These are phyloP conservation scores for Galeopsomyia nigrocyanea DNA, from an alignment of 2,888 invertebrate species.

Conservation along the genomic window DNA sequence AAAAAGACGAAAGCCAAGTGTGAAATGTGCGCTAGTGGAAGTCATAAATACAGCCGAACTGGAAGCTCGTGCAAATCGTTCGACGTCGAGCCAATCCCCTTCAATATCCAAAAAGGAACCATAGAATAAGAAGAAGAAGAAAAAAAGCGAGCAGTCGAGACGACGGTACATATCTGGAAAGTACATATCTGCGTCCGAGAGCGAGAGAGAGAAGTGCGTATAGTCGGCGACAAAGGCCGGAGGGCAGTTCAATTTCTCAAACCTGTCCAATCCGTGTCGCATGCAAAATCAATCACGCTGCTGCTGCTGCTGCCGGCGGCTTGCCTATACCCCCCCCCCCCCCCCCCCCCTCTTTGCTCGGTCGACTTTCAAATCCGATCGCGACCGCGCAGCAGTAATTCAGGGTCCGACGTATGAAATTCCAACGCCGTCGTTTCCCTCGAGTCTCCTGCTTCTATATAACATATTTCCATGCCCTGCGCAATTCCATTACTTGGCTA, in stretches of 20 bases:
- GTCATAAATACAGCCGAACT: constrained; percentile 62
- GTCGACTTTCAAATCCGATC: constrained; percentile 60
- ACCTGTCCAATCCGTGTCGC: constrained; percentile 69
- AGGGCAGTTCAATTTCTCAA: constrained; percentile 69
- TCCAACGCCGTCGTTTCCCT: constrained; percentile 8
- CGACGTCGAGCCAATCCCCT: constrained; percentile 57
- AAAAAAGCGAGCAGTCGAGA: not conserved
- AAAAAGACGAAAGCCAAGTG: constrained; percentile 39
- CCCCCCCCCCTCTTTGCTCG: constrained; percentile 20
- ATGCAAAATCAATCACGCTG: constrained; percentile 69
- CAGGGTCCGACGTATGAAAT: constrained; percentile 46
- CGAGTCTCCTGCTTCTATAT: constrained; percentile 9
- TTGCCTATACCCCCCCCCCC: not conserved
- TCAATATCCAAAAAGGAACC: constrained; percentile 51
- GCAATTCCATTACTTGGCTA: constrained; percentile 40
- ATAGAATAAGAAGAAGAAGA: constrained; percentile 24
- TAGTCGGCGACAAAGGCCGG: constrained; percentile 46
- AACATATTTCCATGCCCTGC: constrained; percentile 38
- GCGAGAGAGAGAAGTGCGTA: constrained; percentile 29
- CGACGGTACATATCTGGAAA: not conserved
- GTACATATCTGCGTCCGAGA: constrained; percentile 2
- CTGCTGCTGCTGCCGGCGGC: not conserved
- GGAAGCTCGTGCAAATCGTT: constrained; percentile 63
- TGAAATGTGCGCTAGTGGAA: constrained; percentile 50
- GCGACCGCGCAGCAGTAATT: constrained; percentile 42